These are phyloP conservation scores for Drosophila algonquin DNA, from an alignment of 2,888 invertebrate genomes.

Conservation along the genomic window DNA sequence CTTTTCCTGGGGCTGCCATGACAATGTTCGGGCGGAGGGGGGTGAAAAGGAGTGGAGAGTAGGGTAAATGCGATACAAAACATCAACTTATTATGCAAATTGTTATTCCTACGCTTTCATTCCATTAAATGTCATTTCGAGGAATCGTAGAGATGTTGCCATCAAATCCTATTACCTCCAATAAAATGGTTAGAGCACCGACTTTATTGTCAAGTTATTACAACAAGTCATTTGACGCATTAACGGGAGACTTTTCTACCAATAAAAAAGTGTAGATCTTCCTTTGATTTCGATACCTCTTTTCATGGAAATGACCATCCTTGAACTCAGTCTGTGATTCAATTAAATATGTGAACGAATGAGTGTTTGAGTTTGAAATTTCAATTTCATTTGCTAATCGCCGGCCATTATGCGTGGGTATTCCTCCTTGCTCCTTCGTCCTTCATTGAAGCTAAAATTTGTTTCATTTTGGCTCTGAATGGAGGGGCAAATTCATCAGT, in stretches of 20 bases:
- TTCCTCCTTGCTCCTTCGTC: conserved; percentile 8
- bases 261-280: conserved; percentile 8
- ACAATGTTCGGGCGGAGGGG: conserved; percentile 7
- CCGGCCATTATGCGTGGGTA: conserved; percentile 28
- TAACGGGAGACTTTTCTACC: conserved; percentile 28
- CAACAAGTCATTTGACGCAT: conserved; percentile 62
- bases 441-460: conserved; percentile 2
- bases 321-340: conserved; percentile 22
- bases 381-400: conserved; percentile 48
- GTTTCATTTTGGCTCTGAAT: conserved; percentile 21
- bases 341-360: conserved; percentile 23
- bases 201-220: conserved; percentile 41
- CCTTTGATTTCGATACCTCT: conserved; percentile 8
- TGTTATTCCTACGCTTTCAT: conserved; percentile 65
- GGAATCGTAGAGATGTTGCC: conserved; percentile 30
- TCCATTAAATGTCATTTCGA: conserved; percentile 52
- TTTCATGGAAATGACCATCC: conserved; percentile 11
- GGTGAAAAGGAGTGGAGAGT: conserved; percentile 1
- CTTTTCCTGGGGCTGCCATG: conserved; percentile 46
- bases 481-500: conserved; percentile 14
- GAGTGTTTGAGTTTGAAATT: conserved; percentile 10
- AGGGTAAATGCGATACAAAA: conserved; percentile 46
- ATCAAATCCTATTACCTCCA: conserved; percentile 65
- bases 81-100: conserved; percentile 74
- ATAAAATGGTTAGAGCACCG: conserved; percentile 41